A percentile compares a stretch with the other conserved stretches of the same genome.
Evolutionary conservation across 2,797 vertebrate species (phyloP).

Genomic region (Dermochelys coriacea): DNA sequence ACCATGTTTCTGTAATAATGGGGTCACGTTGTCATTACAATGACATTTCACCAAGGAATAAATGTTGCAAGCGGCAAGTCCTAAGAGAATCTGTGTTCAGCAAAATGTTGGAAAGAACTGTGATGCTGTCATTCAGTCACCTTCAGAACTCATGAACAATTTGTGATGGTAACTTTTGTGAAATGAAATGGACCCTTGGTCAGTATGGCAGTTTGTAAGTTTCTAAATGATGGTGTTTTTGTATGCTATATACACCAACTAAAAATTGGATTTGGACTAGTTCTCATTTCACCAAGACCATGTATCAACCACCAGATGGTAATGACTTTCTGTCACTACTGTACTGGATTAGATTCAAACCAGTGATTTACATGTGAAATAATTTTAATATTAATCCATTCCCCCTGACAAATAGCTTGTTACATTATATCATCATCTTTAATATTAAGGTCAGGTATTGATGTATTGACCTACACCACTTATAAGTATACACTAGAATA

Average conservation of each 20-base stretch:
- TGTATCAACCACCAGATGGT: background rate
- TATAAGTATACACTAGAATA: background rate
- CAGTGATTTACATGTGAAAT: conserved; percentile 2
- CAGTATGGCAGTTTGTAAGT: background rate
- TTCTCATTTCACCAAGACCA: background rate
- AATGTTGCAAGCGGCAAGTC: background rate
- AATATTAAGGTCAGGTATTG: background rate
- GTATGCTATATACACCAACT: background rate
- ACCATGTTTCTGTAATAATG: background rate
- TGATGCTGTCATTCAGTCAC: background rate
- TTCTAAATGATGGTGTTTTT: background rate
- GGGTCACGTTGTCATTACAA: background rate
- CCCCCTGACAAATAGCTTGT: background rate
- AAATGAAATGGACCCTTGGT: background rate
- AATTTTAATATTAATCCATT: background rate
- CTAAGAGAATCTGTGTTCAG: background rate
- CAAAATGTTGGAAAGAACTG: background rate
- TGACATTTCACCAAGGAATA: background rate
- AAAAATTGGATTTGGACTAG: background rate
- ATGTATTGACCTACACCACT: background rate
- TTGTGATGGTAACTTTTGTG: background rate
- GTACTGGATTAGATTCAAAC: conserved; percentile 15
- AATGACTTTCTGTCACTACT: background rate
- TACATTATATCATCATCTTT: background rate
- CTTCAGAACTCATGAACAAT: background rate